A percentile compares a stretch with the other conserved stretches of the same genome.
Evolutionary conservation across 2,888 invertebrate species (phyloP).

Genomic region (Cephus spinipes): DNA sequence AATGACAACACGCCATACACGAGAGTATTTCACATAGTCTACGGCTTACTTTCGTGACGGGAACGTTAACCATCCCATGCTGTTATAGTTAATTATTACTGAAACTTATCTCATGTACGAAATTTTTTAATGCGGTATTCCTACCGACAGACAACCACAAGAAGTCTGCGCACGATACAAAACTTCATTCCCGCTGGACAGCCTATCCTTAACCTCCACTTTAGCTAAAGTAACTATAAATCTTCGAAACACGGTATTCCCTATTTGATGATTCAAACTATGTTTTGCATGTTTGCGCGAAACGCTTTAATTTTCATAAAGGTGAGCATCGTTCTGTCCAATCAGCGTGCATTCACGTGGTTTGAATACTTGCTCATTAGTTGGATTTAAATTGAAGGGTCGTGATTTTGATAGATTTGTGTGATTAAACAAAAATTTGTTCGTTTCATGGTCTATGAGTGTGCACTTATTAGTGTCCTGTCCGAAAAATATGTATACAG

Average conservation of each 20-base stretch:
- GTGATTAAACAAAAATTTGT: not conserved
- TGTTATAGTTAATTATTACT: not conserved
- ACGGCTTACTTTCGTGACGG: not conserved
- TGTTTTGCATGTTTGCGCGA: not conserved
- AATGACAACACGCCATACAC: not conserved
- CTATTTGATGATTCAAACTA: not conserved
- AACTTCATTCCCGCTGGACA: not conserved
- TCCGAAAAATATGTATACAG: not conserved
- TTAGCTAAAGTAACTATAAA: not conserved
- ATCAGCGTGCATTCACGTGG: slow-evolving; percentile 37
- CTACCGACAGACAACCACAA: not conserved
- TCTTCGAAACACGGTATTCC: not conserved
- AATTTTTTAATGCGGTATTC: not conserved
- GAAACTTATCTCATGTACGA: not conserved
- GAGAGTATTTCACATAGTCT: not conserved
- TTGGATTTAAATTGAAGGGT: slow-evolving; percentile 31
- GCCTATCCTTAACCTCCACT: not conserved
- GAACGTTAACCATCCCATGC: not conserved
- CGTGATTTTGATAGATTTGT: not conserved
- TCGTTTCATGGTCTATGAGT: not conserved
- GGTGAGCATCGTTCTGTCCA: slow-evolving; percentile 26
- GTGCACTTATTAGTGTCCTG: not conserved
- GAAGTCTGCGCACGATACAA: not conserved
- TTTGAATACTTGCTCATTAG: slow-evolving; percentile 29
- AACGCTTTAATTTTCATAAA: slow-evolving; percentile 20